Evolutionary conservation across 2,888 invertebrate genomes (phyloP).

Genomic region (Xestoiulus laeticollis): DNA sequence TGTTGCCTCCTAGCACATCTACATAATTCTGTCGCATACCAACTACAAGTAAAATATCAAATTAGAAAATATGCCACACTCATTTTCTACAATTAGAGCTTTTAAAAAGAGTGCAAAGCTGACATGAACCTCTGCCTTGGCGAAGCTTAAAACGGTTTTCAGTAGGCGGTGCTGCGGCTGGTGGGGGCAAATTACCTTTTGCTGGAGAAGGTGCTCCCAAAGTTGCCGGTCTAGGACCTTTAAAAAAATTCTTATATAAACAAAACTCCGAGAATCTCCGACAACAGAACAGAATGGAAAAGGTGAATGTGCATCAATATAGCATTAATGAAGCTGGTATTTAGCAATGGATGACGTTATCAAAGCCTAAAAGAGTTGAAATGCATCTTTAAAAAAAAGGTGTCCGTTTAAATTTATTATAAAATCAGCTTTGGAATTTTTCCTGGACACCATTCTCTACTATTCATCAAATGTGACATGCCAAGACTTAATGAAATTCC

Average conservation of each 20-base stretch:
- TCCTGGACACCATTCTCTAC: not conserved
- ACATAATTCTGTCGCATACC: constrained; percentile 87
- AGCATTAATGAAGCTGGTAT: too few relatives aligned
- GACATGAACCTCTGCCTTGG: constrained; percentile 34
- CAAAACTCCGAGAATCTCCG: too few relatives aligned
- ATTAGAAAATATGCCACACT: constrained; percentile 57
- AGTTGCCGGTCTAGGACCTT: not conserved
- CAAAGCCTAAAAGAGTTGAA: too few relatives aligned
- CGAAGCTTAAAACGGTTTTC: constrained; percentile 58
- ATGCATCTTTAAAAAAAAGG: too few relatives aligned
- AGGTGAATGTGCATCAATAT: too few relatives aligned
- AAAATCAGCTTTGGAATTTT: too few relatives aligned
- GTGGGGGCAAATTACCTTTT: constrained; percentile 39
- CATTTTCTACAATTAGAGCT: not conserved
- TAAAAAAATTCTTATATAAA: not conserved
- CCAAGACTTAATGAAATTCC: not conserved
- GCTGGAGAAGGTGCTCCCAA: constrained; percentile 1
- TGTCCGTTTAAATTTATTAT: too few relatives aligned
- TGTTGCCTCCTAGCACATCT: constrained; percentile 79
- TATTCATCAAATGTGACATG: not conserved
- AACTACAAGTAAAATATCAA: constrained; percentile 62
- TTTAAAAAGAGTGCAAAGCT: not conserved
- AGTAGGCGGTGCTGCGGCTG: constrained; percentile 55
- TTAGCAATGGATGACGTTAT: too few relatives aligned
- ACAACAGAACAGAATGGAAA: too few relatives aligned